Evolutionary conservation across 2,888 invertebrate genomes (phyloP), one percentile per base, ranked within the genome.

Genomic region (Zonitis immaculata): DNA sequence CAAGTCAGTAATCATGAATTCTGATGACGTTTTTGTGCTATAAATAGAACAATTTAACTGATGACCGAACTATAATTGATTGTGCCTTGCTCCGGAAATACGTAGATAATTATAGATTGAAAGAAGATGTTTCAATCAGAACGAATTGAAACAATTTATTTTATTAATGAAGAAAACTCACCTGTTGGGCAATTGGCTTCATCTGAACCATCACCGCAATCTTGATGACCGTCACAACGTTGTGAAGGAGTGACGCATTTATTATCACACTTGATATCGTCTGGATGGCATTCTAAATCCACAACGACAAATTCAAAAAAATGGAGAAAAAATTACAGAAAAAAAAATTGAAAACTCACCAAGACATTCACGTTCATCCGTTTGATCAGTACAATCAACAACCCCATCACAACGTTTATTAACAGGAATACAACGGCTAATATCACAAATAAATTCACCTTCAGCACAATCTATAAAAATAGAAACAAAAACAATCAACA

Each of bases 151-250:
- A n/a, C n/a, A n/a, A n/a, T n/a, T n/a, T n/a, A n/a, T n/a, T n/a
- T n/a, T n/a, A n/a, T n/a, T n/a, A n/a, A n/a, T 14, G 1, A 14
- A 14, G 47, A 22, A 16, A 11, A 63, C 69, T 62, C 59, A 70
- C 70, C 68, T 60, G 69, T 58, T 59, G 61, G 61, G 67, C 89
- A 89, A 63, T 79, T 77, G 1, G 69, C 67, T 69, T 88, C 88
- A 64, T 89, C 89, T 1, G 80, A 77, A 11, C 81, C 80, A 64
- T 89, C 88, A 22, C 72, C 66, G 63, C 86, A 88, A 57, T 88
- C 82, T 6, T 60, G 52, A 2, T 54, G 53, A 22, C 80, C 78
- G 69, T 88, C 80, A 69, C 88, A 86, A 16, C 74, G 76, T 60
- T 76, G 72, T 2, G 68, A 65, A 12, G 74, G 67, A 12, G 78